These are phyloP conservation scores for Leptothorax acervorum DNA, from an alignment of 2,888 invertebrate species.

Conservation along the genomic window DNA sequence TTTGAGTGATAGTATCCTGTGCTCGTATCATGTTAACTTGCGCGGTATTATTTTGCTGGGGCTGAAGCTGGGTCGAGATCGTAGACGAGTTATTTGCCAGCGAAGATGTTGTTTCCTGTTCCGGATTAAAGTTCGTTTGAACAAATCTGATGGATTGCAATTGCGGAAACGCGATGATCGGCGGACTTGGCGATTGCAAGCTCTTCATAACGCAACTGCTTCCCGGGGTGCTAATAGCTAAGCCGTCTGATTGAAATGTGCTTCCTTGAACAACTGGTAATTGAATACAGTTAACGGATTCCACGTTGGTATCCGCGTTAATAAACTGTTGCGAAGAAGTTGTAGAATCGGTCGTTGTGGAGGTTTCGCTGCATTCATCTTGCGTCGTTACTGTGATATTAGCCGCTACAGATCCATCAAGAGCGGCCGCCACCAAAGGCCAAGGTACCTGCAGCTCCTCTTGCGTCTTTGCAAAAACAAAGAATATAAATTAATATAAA, in stretches of 20 bases:
- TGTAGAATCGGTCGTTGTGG: constrained; percentile 78
- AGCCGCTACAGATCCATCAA: constrained; percentile 84
- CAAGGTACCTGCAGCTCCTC: constrained; percentile 88
- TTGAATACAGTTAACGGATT: constrained; percentile 81
- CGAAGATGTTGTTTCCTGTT: constrained; percentile 68
- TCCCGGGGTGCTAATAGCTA: constrained; percentile 77
- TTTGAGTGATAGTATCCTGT: constrained; percentile 79
- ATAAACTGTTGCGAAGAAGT: constrained; percentile 76
- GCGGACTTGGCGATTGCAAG: constrained; percentile 81
- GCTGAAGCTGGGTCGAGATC: constrained; percentile 70
- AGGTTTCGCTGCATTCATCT: constrained; percentile 80
- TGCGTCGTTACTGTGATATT: constrained; percentile 82
- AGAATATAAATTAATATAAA: constrained; percentile 15
- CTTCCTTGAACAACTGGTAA: constrained; percentile 80
- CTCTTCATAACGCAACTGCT: constrained; percentile 82
- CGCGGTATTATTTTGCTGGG: constrained; percentile 71
- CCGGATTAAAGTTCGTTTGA: constrained; percentile 81
- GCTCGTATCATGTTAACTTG: constrained; percentile 79
- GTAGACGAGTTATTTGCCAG: constrained; percentile 62
- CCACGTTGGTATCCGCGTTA: constrained; percentile 71
- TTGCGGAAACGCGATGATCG: constrained; percentile 83
- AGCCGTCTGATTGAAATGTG: constrained; percentile 78
- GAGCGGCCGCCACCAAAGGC: constrained; percentile 86
- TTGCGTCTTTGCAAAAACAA: constrained; percentile 83
- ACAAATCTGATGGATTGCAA: constrained; percentile 83